phyloP scores from a whole-genome alignment of 2,888 invertebrate genomes.

The Drosophila fulvimacula region DNA sequence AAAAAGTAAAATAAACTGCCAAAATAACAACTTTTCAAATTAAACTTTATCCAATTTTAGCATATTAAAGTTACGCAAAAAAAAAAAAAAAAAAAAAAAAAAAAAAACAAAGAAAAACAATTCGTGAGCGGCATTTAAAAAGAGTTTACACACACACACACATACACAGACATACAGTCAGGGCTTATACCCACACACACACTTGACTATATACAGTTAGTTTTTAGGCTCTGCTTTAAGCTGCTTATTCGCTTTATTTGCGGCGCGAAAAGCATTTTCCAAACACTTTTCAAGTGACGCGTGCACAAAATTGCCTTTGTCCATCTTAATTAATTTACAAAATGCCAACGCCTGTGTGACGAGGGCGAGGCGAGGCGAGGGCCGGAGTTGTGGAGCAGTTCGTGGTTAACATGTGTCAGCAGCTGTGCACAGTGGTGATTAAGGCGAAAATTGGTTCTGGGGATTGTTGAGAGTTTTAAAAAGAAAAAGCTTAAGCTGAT shows the following conservation, averaged over 20 bases:
- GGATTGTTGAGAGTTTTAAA: not conserved
- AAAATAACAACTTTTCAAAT: conserved; percentile 79
- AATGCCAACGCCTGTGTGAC: conserved; percentile 34
- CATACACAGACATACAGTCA: not conserved
- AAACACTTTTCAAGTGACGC: conserved; percentile 43
- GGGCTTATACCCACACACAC: not conserved
- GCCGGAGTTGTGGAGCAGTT: not conserved
- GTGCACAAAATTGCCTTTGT: conserved; percentile 71
- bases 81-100: conserved; percentile 44
- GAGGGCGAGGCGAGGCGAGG: fast-evolving
- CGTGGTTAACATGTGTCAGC: conserved; percentile 22
- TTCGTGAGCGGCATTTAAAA: conserved; percentile 53
- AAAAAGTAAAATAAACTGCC: conserved; percentile 40
- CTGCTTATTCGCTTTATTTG: conserved; percentile 25
- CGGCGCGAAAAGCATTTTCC: conserved; percentile 29
- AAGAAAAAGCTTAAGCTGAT: too few species aligned
- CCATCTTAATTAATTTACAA: conserved; percentile 74
- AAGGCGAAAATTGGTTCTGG: not conserved
- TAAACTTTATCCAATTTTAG: conserved; percentile 77
- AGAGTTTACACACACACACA: conserved; percentile 1
- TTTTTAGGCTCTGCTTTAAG: conserved; percentile 18
- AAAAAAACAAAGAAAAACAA: conserved; percentile 37
- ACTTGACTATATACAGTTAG: conserved; percentile 14
- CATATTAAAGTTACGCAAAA: conserved; percentile 69
- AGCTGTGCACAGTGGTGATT: conserved; percentile 39